Conservation (phyloP, 2,888 invertebrate genomes). For the Trissoscelio sp. region DNA sequence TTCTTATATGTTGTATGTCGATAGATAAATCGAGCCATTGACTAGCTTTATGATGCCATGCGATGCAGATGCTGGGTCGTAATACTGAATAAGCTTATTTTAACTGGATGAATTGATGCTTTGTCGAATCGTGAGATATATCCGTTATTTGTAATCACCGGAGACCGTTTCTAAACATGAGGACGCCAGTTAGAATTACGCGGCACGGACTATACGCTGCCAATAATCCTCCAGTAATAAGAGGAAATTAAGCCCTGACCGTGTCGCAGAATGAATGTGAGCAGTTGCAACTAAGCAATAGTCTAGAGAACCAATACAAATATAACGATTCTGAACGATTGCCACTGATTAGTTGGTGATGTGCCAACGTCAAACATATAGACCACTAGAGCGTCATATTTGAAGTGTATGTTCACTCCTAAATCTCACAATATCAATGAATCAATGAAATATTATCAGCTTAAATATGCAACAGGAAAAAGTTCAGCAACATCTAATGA, state of each 20-base stretch:
- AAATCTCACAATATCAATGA: conserved; percentile 6
- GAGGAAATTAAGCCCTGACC: conserved; percentile 50
- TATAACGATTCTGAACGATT: conserved; percentile 51
- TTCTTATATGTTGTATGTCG: neutral
- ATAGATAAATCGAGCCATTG: conserved; percentile 55
- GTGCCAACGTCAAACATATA: conserved; percentile 27
- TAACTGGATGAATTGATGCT: conserved; percentile 60
- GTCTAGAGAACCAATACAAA: conserved; percentile 53
- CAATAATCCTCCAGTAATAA: conserved; percentile 55
- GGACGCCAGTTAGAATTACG: conserved; percentile 10
- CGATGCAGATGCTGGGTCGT: conserved; percentile 46
- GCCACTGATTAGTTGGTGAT: conserved; percentile 54
- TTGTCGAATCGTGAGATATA: conserved; percentile 45
- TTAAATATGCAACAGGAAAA: too few relatives aligned
- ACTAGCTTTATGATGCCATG: conserved; percentile 34
- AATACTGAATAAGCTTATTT: conserved; percentile 55
- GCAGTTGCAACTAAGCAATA: conserved; percentile 38
- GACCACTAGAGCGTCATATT: neutral
- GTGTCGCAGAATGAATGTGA: conserved; percentile 13
- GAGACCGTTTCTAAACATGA: conserved; percentile 36
- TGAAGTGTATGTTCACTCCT: neutral
- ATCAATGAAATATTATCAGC: neutral
- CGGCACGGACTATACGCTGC: conserved; percentile 1
- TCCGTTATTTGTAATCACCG: conserved; percentile 59
- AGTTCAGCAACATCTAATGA: too few relatives aligned